phyloP scores from a whole-genome alignment of 2,888 invertebrate genomes.

The Leuctra nigra region DNA sequence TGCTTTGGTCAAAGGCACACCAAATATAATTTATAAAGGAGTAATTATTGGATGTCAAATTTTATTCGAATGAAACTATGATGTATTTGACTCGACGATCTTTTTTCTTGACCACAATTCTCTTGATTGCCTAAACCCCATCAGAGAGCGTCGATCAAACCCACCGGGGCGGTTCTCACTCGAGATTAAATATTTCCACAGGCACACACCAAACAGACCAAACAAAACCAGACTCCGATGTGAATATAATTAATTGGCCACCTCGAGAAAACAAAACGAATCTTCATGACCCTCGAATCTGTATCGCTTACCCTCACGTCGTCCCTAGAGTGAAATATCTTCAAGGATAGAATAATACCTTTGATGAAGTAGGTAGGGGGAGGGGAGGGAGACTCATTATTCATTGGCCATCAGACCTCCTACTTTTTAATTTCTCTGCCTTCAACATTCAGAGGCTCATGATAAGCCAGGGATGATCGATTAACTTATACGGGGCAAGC shows the following conservation, averaged over 20 bases:
- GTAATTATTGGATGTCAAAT: no score
- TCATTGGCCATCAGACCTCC: slow-evolving; percentile 23
- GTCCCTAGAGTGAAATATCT: slow-evolving; percentile 14
- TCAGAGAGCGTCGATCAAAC: no score
- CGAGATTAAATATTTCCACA: slow-evolving; percentile 8
- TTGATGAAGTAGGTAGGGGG: not conserved
- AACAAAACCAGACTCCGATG: no score
- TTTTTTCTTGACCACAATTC: no score
- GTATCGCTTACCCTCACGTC: slow-evolving; percentile 11
- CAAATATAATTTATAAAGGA: no score
- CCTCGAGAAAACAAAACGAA: not conserved
- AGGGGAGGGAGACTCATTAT: slow-evolving; percentile 22
- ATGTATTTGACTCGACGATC: no score
- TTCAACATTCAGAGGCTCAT: slow-evolving; percentile 30
- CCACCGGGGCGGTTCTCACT: no score
- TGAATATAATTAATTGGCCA: not conserved
- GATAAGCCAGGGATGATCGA: slow-evolving; percentile 32
- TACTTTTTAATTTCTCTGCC: slow-evolving; percentile 31
- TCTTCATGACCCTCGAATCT: slow-evolving; percentile 11
- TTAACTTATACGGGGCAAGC: slow-evolving; percentile 28
- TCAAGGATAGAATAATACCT: not conserved
- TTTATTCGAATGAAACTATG: no score
- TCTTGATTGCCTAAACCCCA: no score
- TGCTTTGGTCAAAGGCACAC: no score
- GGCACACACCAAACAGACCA: no score